Percentiles rank a stretch among this genome's conserved stretches.
Conservation (phyloP, 2,888 invertebrate species). For the Coelopa pilipes region DNA sequence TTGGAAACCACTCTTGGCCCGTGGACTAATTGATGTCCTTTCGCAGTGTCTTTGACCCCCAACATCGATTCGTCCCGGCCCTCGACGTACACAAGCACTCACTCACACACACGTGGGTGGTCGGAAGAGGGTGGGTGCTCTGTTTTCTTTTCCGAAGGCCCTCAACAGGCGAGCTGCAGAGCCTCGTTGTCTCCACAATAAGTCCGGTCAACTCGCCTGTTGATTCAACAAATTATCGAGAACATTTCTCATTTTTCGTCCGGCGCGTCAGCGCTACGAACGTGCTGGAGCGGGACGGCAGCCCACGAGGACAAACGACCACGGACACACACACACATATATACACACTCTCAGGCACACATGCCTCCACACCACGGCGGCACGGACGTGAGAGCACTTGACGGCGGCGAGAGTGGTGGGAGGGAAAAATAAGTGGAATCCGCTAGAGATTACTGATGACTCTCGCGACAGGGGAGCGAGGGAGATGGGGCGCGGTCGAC, state of each 20-base stretch:
- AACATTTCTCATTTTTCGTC: conserved; percentile 34
- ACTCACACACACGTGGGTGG: too few species aligned
- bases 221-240: conserved; percentile 37
- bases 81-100: too few species aligned
- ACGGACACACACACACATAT: conserved; percentile 1
- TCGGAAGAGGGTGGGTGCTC: too few species aligned
- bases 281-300: conserved; percentile 8
- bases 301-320: background rate
- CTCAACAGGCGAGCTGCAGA: conserved; percentile 9
- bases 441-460: conserved; percentile 39
- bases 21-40: background rate
- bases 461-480: conserved; percentile 6
- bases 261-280: conserved; percentile 15
- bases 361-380: background rate
- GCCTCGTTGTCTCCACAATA: background rate
- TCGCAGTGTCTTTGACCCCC: background rate
- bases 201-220: conserved; percentile 28
- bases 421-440: conserved; percentile 28
- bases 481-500: background rate
- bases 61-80: background rate
- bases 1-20: background rate
- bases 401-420: background rate
- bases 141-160: background rate
- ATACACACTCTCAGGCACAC: background rate
- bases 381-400: background rate